phyloP scores from a whole-genome alignment of 2,797 vertebrate genomes.

The Cetoscarus ocellatus region DNA sequence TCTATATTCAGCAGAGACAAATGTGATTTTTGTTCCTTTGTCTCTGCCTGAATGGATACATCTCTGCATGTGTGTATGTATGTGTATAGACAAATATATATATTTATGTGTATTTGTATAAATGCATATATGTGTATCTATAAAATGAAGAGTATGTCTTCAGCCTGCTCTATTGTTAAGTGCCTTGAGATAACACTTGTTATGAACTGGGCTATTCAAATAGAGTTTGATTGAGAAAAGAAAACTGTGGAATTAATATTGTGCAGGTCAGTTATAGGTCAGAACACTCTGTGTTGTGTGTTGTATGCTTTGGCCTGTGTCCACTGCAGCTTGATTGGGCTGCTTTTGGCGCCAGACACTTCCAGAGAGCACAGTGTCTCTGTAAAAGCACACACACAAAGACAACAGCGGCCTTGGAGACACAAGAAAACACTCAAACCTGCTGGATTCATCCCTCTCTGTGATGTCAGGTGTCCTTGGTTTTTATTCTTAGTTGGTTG shows the following conservation, averaged over 20 bases:
- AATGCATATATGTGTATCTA: too few relatives aligned
- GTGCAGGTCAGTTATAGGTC: conserved; percentile 40
- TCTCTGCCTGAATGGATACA: too few relatives aligned
- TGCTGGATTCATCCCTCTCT: background rate
- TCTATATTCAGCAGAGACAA: too few relatives aligned
- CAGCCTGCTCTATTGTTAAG: too few relatives aligned
- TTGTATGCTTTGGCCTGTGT: conserved; percentile 58
- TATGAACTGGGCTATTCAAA: too few relatives aligned
- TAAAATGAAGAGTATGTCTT: too few relatives aligned
- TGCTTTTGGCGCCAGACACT: conserved; percentile 81
- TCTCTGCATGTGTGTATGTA: too few relatives aligned
- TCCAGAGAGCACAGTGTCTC: conserved; percentile 66
- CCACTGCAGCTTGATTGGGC: conserved; percentile 80
- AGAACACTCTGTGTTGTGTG: conserved; percentile 13
- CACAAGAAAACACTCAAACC: conserved; percentile 17
- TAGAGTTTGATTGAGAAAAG: background rate
- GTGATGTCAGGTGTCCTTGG: background rate
- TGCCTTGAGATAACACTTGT: too few relatives aligned
- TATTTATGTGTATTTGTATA: too few relatives aligned
- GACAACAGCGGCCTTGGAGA: conserved; percentile 36
- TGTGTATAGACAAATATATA: too few relatives aligned
- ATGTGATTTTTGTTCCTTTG: too few relatives aligned
- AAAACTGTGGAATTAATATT: conserved; percentile 21
- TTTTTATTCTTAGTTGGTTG: background rate
- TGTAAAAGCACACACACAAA: conserved; percentile 15